These are phyloP conservation scores for Oxytorus armatus DNA, from an alignment of 2,888 invertebrate species.

Conservation along the genomic window DNA sequence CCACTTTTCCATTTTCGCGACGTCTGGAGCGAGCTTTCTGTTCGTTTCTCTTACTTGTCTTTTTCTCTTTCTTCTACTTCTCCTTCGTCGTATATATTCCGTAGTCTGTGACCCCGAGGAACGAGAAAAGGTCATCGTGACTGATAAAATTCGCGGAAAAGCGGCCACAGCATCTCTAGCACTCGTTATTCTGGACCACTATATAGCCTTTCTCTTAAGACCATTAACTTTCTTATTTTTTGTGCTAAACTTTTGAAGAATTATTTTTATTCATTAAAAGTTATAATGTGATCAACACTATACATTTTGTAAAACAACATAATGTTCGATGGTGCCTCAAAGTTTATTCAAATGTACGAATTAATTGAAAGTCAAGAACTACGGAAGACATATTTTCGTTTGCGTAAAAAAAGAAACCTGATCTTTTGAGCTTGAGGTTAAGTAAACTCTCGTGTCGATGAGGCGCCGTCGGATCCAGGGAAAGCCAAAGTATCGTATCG, in stretches of 20 bases:
- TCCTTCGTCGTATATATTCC: slow-evolving; percentile 8
- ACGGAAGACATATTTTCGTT: not conserved
- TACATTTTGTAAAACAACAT: no score
- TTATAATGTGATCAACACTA: no score
- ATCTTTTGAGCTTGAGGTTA: slow-evolving; percentile 53
- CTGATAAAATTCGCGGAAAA: slow-evolving; percentile 20
- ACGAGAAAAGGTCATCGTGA: not conserved
- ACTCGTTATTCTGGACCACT: not conserved
- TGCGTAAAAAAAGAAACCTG: not conserved
- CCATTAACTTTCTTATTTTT: not conserved
- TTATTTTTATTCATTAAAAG: no score
- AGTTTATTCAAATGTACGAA: no score
- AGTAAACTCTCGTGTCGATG: slow-evolving; percentile 70
- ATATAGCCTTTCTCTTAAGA: not conserved
- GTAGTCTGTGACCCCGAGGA: not conserved
- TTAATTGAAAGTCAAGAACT: not conserved
- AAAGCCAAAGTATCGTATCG: slow-evolving; percentile 44
- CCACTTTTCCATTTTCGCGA: slow-evolving; percentile 50
- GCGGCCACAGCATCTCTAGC: not conserved
- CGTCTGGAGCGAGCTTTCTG: slow-evolving; percentile 15
- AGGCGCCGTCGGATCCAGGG: slow-evolving; percentile 35
- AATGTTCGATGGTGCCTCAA: no score
- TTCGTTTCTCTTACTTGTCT: slow-evolving; percentile 33
- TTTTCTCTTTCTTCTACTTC: not conserved
- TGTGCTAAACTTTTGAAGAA: no score